Evolutionary conservation across 1,140 invertebrate species (phyloP), one percentile per base, ranked within the genome.

Genomic region (Melanaphis sacchari): DNA sequence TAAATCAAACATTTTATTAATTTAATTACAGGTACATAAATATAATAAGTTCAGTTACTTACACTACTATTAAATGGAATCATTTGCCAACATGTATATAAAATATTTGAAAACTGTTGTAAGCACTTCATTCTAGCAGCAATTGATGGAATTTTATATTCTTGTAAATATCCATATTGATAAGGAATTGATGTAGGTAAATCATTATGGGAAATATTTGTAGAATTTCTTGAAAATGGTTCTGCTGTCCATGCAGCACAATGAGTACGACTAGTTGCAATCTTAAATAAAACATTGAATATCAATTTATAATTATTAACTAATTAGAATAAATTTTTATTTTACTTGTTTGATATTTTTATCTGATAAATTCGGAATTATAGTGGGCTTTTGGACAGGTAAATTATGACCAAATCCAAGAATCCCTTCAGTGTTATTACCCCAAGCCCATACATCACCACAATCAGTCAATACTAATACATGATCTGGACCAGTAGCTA

Each of bases 381-480:
- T 95, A 94, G 96, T 95, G 24, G 97, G 96, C 94, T 96, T 96
- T 93, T 96, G 95, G 0, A 97, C 95, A 22, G 95, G 95, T 24
- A 95, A 93, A 40, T 95, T 95, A 94, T 96, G 96, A 0, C 96
- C 96, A 2, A 97, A 94, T 4, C 96, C 97, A 8, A 97, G 95
- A 94, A 97, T 96, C 24, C 96, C 96, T 94, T 97, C 96, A 93
- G 95, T 95, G 94, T 97, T 97, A 94, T 96, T 96, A 22, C 97
- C 97, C 97, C 97, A 97, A 6, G 96, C 96, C 94, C 96, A 96
- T 1, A 97, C 96, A 94, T 97, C 96, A 52, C 96, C 96, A 90
- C 95, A 95, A 59, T 95, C 95, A 31, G 96, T 96, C n/a, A 97
- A 94, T 18, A 96, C 96, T n/a, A 97, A 94, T 1, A 96, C 96